Conservation (phyloP, 2,888 invertebrate species). For the Imbricaverruca yamaguchii region DNA sequence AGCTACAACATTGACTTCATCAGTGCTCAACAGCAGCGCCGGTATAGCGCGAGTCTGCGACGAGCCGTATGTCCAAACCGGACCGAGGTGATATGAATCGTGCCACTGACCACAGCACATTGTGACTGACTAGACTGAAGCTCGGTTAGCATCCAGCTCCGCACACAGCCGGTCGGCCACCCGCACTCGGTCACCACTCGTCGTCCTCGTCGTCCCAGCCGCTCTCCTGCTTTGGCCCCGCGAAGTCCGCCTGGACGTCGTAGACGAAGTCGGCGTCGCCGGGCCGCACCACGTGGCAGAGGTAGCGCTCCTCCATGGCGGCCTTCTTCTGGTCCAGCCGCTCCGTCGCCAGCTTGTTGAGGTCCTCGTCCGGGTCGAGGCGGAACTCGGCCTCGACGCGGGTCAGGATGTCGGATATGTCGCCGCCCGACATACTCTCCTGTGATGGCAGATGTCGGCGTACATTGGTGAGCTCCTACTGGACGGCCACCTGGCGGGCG, state of each 20-base stretch:
- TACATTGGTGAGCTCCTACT: too few species aligned
- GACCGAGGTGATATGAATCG: too few species aligned
- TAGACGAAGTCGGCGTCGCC: slow-evolving; percentile 45
- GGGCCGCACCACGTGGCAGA: slow-evolving; percentile 43
- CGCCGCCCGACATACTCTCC: slow-evolving; percentile 33
- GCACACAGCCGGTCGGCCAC: too few species aligned
- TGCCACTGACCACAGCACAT: too few species aligned
- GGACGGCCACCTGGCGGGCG: too few species aligned
- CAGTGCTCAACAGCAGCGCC: too few species aligned
- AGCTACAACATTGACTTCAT: too few species aligned
- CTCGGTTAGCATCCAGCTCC: too few species aligned
- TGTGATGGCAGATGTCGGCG: neutral
- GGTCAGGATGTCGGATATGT: slow-evolving; percentile 41
- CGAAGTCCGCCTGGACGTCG: slow-evolving; percentile 43
- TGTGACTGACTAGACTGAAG: too few species aligned
- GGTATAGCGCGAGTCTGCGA: too few species aligned
- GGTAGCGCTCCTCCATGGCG: slow-evolving; percentile 46
- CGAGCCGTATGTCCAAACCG: too few species aligned
- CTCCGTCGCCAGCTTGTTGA: slow-evolving; percentile 44
- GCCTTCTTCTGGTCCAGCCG: slow-evolving; percentile 44
- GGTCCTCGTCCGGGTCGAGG: slow-evolving; percentile 45
- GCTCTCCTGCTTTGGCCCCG: slow-evolving; percentile 38
- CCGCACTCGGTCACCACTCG: slow-evolving; percentile 24
- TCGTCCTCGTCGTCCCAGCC: slow-evolving; percentile 43
- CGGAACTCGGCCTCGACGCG: slow-evolving; percentile 39